Conservation (phyloP, 1,140 invertebrate genomes). For the Eurosta solidaginis region DNA sequence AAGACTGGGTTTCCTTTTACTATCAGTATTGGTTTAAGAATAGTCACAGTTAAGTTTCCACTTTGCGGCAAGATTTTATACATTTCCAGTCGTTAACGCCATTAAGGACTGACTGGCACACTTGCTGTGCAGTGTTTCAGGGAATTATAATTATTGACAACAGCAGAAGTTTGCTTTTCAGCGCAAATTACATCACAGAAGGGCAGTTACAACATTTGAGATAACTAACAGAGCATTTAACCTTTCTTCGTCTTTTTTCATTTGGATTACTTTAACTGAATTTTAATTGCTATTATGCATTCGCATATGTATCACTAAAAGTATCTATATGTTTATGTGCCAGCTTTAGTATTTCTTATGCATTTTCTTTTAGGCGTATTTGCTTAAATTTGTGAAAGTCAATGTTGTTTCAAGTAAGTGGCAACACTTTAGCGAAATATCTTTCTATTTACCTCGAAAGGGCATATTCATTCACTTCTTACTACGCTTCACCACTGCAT, state of each 20-base stretch:
- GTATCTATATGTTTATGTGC: neutral
- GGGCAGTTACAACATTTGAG: neutral
- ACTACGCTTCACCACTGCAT: conserved; percentile 37
- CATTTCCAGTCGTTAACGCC: neutral
- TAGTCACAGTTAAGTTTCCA: neutral
- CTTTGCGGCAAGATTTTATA: neutral
- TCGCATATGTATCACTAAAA: neutral
- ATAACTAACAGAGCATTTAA: neutral
- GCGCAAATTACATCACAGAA: neutral
- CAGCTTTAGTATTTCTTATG: neutral
- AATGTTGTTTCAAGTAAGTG: conserved; percentile 55
- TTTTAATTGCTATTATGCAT: neutral
- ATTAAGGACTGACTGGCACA: neutral
- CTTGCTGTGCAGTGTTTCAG: neutral
- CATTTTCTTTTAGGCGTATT: conserved; percentile 3
- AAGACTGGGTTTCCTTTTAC: neutral
- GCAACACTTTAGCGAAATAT: conserved; percentile 41
- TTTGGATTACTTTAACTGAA: neutral
- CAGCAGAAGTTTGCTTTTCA: neutral
- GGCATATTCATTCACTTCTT: conserved; percentile 34
- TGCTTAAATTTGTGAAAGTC: conserved; percentile 41
- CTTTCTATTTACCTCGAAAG: conserved; percentile 32
- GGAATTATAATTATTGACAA: neutral
- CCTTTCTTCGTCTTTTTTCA: neutral
- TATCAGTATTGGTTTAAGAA: neutral